Base-by-base conservation (phyloP, 1,140 invertebrate species). In the Leptinotarsa defecta region DNA sequence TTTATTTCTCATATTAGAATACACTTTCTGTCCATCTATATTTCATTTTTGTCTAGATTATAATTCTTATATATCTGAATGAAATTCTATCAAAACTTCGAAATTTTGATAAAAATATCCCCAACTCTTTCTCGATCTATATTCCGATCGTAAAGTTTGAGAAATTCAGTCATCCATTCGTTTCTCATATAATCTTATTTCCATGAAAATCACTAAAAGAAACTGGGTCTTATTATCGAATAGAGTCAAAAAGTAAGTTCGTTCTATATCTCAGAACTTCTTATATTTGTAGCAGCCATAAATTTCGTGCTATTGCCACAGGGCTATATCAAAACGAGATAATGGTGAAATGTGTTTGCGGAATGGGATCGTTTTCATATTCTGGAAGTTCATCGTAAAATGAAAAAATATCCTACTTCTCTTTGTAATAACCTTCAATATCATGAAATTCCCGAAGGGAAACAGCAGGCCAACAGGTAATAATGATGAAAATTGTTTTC, bases 201-300 rank as follows among this genome's bases (percentile, higher is more conserved):
- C 43, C 43, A 48, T 68, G 67, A 19, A 68, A 68, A 68, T 68
- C 67, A 68, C 24, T 49, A 27, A 43, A 13, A 68, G 24, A 68
- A 68, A 68, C 67, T 68, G 48, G 17, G 24, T n/a, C 67, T 68
- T 48, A 68, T 68, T 68, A 68, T 68, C 67, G 67, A 68, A 43
- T 68, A 48, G 19, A 68, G 24, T 68, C n/a, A 17, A 17, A 48
- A 68, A 68, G 43, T 20, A 17, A 68, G 24, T 68, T 68, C 34
- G 15, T 57, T 57, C 52, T 57, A 57, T 57, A 57, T 57, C 13
- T 57, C 1, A 27, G 43, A 68, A 68, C 67, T 68, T 68, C 67
- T 68, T 68, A 19, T 68, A 68, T 68, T 68, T 43, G 67, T 19
- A 19, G 17, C 43, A 43, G 34, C n/a, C 34, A 68, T 68, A 68